These are phyloP conservation scores for Thymelicus lineola DNA, from an alignment of 2,888 invertebrate species.

Conservation along the genomic window DNA sequence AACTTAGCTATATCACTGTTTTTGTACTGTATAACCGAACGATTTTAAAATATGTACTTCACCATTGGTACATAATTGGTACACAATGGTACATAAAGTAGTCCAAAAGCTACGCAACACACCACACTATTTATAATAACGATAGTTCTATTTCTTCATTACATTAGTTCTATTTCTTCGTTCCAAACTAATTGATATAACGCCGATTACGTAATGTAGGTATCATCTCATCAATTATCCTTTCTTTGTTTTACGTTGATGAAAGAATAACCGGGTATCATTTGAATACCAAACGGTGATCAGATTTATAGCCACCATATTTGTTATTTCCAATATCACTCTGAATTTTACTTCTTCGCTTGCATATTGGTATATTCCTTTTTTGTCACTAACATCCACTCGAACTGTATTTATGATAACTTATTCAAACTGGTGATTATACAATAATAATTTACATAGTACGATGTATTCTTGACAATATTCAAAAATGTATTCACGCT, in stretches of 20 bases:
- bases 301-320: no score
- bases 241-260: not conserved
- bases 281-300: no score
- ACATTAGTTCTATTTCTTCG: no score
- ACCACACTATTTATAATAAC: not conserved
- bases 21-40: constrained; percentile 22
- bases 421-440: not conserved
- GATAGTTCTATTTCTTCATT: no score
- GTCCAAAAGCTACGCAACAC: not conserved
- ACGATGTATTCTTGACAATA: constrained; percentile 17
- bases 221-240: not conserved
- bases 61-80: no score
- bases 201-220: not conserved
- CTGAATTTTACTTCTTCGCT: no score
- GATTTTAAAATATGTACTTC: not conserved
- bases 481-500: no score
- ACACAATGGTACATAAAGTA: not conserved
- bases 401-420: not conserved
- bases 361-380: not conserved
- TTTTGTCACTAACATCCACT: not conserved
- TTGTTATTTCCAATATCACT: no score
- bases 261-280: no score
- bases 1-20: constrained; percentile 10
- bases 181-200: not conserved
- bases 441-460: not conserved